Conservation (phyloP, 64 coral and sea anemone genomes). For the Hydrozoanthus tunicans region DNA sequence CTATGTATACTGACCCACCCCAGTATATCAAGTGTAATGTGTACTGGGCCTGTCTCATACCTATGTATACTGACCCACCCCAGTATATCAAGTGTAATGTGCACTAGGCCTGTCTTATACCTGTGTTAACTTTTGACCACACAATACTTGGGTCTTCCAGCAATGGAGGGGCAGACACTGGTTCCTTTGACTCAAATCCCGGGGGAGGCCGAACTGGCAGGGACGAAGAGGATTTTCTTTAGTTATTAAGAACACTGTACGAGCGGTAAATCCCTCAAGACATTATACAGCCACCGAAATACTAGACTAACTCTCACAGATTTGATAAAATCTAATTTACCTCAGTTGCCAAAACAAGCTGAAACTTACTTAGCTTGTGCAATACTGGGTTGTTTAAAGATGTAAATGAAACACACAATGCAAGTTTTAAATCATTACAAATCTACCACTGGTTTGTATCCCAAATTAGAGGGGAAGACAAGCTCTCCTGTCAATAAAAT, state of each 20-base stretch:
- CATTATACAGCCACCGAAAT: not conserved
- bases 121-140: conserved; percentile 83
- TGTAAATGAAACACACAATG: too few species aligned
- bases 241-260: not conserved
- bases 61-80: not conserved
- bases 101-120: not conserved
- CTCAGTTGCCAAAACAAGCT: too few species aligned
- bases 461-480: too few species aligned
- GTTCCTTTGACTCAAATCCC: conserved; percentile 85
- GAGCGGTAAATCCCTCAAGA: not conserved
- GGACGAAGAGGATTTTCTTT: conserved; percentile 28
- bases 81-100: too few species aligned
- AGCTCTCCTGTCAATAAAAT: too few species aligned
- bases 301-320: not conserved
- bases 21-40: not conserved
- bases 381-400: too few species aligned
- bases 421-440: too few species aligned
- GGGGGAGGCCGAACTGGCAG: conserved; percentile 79
- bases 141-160: conserved; percentile 90
- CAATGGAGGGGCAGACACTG: conserved; percentile 55
- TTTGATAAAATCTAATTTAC: too few species aligned
- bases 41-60: not conserved
- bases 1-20: not conserved
- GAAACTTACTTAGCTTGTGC: too few species aligned
- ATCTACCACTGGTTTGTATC: too few species aligned